phyloP scores from a whole-genome alignment of 2,888 invertebrate genomes.

The Spisula solida region DNA sequence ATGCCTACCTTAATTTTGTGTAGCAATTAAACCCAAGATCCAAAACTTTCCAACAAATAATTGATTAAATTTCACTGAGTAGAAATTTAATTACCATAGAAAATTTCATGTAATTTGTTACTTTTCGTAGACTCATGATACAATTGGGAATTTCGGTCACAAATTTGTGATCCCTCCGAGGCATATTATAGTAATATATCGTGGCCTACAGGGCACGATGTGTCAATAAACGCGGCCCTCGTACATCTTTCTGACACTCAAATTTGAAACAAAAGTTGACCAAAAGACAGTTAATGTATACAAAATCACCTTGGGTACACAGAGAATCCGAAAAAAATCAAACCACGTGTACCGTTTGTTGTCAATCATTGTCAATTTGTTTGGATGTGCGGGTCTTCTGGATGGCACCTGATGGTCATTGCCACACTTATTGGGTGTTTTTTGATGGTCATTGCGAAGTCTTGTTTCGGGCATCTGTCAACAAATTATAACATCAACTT shows the following conservation, averaged over 20 bases:
- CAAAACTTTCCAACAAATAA: background rate
- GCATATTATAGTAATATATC: background rate
- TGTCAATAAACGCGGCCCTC: background rate
- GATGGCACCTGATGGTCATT: background rate
- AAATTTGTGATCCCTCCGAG: background rate
- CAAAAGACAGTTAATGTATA: background rate
- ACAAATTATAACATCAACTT: background rate
- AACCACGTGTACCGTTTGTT: background rate
- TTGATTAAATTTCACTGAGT: constrained; percentile 10
- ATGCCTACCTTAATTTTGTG: background rate
- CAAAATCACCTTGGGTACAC: background rate
- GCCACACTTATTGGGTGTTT: background rate
- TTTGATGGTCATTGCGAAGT: too few species aligned
- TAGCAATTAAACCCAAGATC: background rate
- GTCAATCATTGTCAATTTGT: constrained; percentile 21
- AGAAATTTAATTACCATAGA: constrained; percentile 12
- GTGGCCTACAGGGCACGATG: background rate
- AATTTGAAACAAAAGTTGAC: constrained; percentile 9
- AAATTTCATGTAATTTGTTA: constrained; percentile 8
- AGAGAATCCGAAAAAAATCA: background rate
- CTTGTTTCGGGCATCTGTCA: background rate
- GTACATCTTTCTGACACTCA: background rate
- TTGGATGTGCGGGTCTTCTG: background rate
- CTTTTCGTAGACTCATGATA: background rate
- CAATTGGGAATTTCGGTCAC: constrained; percentile 6